Percentiles rank a stretch among this genome's conserved stretches.
Evolutionary conservation across 2,797 vertebrate species (phyloP).

Genomic region (Ispidina picta): DNA sequence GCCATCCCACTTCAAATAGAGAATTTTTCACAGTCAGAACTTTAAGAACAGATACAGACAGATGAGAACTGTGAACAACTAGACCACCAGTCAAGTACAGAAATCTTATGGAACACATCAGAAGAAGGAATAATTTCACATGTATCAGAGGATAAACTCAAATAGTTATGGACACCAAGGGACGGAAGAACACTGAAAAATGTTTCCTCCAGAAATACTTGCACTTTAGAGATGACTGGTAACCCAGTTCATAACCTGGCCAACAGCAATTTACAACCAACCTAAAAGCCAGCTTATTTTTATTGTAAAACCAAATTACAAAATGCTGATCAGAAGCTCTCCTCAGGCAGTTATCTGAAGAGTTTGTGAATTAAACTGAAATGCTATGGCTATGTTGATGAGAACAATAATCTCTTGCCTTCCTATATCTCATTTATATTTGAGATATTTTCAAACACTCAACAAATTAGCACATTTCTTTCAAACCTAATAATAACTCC

Average conservation of each 20-base stretch:
- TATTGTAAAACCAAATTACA: not conserved
- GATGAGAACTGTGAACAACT: not conserved
- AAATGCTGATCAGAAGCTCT: not conserved
- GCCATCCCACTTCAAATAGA: slow-evolving; percentile 32
- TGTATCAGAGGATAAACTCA: not conserved
- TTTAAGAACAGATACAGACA: not conserved
- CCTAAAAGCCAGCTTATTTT: not conserved
- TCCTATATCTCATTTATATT: not conserved
- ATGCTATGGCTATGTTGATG: not conserved
- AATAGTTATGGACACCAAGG: not conserved
- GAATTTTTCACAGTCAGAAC: not conserved
- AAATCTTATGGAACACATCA: not conserved
- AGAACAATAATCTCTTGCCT: not conserved
- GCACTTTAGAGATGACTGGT: not conserved
- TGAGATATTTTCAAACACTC: not conserved
- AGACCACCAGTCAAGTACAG: not conserved
- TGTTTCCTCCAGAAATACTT: not conserved
- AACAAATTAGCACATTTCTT: not conserved
- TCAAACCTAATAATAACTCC: not conserved
- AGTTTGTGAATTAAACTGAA: not conserved
- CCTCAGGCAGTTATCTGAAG: not conserved
- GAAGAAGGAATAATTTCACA: not conserved
- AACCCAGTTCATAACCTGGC: not conserved
- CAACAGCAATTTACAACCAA: not conserved
- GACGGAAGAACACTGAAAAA: not conserved